Conservation (phyloP, 2,797 vertebrate genomes). For the Sandelia bainsii region DNA sequence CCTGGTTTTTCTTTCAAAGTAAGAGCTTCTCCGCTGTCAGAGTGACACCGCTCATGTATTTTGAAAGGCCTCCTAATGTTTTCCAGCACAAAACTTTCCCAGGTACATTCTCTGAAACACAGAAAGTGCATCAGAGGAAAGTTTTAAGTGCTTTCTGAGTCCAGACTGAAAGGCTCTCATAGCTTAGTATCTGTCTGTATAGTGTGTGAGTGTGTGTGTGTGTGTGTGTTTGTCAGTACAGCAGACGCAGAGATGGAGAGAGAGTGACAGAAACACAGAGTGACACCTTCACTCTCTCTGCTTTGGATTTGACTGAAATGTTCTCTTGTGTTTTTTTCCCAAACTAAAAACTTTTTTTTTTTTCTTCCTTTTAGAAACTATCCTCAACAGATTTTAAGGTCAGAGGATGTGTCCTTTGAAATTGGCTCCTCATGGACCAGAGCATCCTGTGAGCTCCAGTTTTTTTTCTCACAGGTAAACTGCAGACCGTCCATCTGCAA, state of each 20-base stretch:
- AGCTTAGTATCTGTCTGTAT: background rate
- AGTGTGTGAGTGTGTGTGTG: background rate
- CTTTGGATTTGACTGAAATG: conserved; percentile 11
- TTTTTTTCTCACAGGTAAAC: too few species aligned
- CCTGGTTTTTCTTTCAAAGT: background rate
- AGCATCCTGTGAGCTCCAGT: too few species aligned
- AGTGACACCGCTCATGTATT: background rate
- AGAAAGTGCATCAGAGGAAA: conserved; percentile 34
- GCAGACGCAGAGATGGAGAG: background rate
- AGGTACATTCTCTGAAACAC: conserved; percentile 1
- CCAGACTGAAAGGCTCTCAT: background rate
- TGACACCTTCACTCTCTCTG: conserved; percentile 19
- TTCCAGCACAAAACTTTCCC: conserved; percentile 6
- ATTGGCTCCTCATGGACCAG: too few species aligned
- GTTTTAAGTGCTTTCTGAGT: conserved; percentile 19
- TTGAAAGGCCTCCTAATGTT: conserved; percentile 23
- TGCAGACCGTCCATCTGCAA: too few species aligned
- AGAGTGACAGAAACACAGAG: conserved; percentile 20
- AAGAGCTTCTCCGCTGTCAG: background rate
- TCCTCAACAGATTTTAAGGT: too few species aligned
- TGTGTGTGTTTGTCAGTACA: background rate
- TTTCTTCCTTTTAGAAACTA: too few species aligned
- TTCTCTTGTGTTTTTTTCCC: too few species aligned
- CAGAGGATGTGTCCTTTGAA: too few species aligned
- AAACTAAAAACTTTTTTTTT: too few species aligned